phyloP scores from a whole-genome alignment of 2,113 vertebrate genomes.

The Castor canadensis region DNA sequence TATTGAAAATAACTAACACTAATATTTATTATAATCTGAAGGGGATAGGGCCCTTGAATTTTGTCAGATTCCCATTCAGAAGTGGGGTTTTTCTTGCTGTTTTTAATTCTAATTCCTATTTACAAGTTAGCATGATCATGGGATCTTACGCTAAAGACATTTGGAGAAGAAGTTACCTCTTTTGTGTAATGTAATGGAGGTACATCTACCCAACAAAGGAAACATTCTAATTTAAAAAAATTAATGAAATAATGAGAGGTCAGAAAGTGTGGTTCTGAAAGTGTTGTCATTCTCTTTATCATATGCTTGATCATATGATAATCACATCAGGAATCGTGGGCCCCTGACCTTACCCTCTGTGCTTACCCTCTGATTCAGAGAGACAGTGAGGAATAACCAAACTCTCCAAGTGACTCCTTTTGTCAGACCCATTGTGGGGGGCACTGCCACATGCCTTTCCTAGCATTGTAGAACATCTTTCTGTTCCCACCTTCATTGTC shows the following conservation, averaged over 20 bases:
- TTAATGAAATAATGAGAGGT: neutral
- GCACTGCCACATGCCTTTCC: neutral
- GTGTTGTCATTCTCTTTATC: neutral
- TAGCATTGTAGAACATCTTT: neutral
- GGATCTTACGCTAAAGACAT: neutral
- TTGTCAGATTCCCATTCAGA: neutral
- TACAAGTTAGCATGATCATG: neutral
- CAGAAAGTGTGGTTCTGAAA: neutral
- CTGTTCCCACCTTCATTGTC: neutral
- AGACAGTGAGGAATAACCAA: neutral
- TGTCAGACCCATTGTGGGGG: neutral
- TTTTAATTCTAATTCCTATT: neutral
- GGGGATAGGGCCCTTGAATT: neutral
- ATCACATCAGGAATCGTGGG: accelerated
- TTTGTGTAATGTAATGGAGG: neutral
- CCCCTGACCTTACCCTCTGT: neutral
- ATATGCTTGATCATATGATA: neutral
- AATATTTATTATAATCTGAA: neutral
- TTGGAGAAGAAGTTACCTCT: neutral
- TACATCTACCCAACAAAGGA: neutral
- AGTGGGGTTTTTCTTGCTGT: neutral
- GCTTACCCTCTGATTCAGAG: neutral
- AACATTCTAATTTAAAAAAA: neutral
- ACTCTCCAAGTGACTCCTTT: neutral
- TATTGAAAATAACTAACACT: neutral